These are phyloP conservation scores for Spilogale gracilis DNA, from an alignment of 2,113 vertebrate genomes.

Conservation along the genomic window DNA sequence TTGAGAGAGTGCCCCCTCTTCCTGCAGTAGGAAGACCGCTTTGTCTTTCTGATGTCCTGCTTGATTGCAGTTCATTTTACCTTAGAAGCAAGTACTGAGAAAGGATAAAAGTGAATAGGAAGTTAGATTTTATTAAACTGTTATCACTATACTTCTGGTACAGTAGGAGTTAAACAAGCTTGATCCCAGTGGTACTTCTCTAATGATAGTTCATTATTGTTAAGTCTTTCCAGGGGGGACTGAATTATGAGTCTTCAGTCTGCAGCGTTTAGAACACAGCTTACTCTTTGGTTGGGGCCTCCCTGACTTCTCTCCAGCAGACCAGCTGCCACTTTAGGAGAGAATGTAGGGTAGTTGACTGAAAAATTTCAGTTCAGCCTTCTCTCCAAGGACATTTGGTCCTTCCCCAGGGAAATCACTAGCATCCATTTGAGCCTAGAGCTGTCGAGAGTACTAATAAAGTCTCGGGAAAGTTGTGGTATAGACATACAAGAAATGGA, in stretches of 20 bases:
- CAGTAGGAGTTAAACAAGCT: neutral
- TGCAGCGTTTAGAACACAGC: conserved; percentile 31
- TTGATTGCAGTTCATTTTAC: neutral
- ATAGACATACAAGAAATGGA: conserved; percentile 25
- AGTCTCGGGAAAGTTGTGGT: conserved; percentile 57
- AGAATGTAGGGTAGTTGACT: conserved; percentile 11
- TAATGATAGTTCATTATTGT: neutral
- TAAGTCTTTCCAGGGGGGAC: neutral
- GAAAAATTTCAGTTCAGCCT: conserved; percentile 53
- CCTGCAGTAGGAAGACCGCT: neutral
- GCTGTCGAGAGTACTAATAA: conserved; percentile 65
- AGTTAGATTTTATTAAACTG: neutral
- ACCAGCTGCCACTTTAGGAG: neutral
- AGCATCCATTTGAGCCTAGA: conserved; percentile 49
- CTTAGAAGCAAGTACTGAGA: neutral
- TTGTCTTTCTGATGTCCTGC: neutral
- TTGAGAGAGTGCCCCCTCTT: neutral
- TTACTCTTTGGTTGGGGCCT: neutral
- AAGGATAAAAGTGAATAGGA: neutral
- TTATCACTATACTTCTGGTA: neutral
- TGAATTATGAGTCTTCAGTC: neutral
- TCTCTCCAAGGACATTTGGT: conserved; percentile 61
- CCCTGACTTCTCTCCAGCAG: neutral
- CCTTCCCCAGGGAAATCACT: conserved; percentile 71
- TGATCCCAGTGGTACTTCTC: neutral